These are phyloP conservation scores for Neodiprion fabricii DNA, from an alignment of 1,140 invertebrate genomes.

Conservation along the genomic window DNA sequence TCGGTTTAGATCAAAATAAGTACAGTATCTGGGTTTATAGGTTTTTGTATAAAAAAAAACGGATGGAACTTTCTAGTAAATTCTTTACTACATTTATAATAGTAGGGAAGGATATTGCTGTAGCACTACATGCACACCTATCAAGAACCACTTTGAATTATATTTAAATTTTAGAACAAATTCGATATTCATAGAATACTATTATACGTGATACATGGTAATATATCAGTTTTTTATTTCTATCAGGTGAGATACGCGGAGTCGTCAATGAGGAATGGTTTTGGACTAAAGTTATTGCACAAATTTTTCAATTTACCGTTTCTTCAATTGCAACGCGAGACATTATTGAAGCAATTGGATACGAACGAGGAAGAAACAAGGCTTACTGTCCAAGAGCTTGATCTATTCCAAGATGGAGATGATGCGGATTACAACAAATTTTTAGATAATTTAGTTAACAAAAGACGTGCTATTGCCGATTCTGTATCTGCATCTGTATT, in stretches of 20 bases:
- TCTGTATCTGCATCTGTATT: slow-evolving; percentile 55
- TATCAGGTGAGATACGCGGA: slow-evolving; percentile 86
- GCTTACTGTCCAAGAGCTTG: slow-evolving; percentile 84
- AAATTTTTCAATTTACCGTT: slow-evolving; percentile 98
- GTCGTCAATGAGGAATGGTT: slow-evolving; percentile 96
- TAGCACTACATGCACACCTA: too few species aligned
- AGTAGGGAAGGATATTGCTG: too few species aligned
- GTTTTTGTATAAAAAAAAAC: too few species aligned
- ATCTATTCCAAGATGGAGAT: slow-evolving; percentile 80
- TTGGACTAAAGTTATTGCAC: slow-evolving; percentile 92
- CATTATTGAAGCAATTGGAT: slow-evolving; percentile 86
- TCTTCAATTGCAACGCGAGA: slow-evolving; percentile 88
- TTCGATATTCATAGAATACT: too few species aligned
- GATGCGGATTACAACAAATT: slow-evolving; percentile 91
- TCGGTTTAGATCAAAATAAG: too few species aligned
- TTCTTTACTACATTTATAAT: too few species aligned
- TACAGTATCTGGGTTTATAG: too few species aligned
- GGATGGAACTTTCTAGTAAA: too few species aligned
- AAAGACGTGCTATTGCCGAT: slow-evolving; percentile 74
- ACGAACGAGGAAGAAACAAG: slow-evolving; percentile 86
- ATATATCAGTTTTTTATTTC: slow-evolving; percentile 21
- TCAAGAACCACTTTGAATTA: too few species aligned
- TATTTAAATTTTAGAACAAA: too few species aligned
- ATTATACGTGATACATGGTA: too few species aligned
- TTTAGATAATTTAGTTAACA: slow-evolving; percentile 75